Conservation (phyloP, 2,113 vertebrate genomes). For the Pavo muticus region DNA sequence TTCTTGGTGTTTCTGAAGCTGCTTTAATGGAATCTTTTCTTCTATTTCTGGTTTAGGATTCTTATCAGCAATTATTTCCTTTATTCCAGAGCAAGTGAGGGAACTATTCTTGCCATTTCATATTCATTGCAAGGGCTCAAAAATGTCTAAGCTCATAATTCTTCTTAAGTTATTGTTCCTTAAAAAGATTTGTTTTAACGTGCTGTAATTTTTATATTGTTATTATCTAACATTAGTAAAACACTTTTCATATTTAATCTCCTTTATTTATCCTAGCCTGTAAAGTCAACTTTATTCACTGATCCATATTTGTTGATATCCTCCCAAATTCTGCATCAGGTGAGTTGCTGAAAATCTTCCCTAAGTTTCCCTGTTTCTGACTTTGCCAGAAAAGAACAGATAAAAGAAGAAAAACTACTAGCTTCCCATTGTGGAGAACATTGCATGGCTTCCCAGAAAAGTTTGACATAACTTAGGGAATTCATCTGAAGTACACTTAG, state of each 20-base stretch:
- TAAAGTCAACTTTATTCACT: background rate
- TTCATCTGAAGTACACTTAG: background rate
- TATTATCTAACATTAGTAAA: background rate
- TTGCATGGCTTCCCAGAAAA: background rate
- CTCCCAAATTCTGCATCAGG: background rate
- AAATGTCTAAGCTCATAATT: background rate
- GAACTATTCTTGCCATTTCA: background rate
- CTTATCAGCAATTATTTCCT: background rate
- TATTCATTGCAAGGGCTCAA: background rate
- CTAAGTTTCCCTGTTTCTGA: background rate
- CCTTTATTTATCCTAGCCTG: background rate
- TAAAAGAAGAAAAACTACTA: background rate
- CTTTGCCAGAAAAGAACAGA: background rate
- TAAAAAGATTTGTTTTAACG: background rate
- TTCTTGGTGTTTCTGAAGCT: background rate
- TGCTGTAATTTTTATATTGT: background rate
- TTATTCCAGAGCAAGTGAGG: background rate
- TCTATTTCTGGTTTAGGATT: background rate
- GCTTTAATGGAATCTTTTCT: background rate
- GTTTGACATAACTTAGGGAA: background rate
- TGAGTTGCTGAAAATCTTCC: background rate
- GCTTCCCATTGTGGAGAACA: background rate
- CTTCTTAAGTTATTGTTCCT: background rate
- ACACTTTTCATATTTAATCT: background rate
- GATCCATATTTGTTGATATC: background rate